A percentile compares a stretch with the other conserved stretches of the same genome.
Conservation (phyloP, 2,888 invertebrate species). For the Drosophila koepferae region DNA sequence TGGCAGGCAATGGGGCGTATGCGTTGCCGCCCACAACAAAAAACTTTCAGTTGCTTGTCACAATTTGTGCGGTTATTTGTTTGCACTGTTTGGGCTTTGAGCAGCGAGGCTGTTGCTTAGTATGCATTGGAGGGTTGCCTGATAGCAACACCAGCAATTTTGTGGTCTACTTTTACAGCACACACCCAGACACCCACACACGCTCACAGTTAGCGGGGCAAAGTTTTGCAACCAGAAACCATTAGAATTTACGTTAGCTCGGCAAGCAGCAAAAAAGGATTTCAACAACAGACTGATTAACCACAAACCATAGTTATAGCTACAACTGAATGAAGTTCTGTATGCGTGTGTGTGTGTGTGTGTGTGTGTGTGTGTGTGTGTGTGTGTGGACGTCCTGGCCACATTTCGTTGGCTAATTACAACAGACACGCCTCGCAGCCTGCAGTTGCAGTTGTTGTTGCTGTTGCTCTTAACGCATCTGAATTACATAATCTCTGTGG, state of each 20-base stretch:
- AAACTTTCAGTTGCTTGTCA: slow-evolving; percentile 51
- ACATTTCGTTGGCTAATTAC: slow-evolving; percentile 55
- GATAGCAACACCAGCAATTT: slow-evolving; percentile 65
- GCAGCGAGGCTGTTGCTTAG: slow-evolving; percentile 3
- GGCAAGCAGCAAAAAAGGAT: slow-evolving; percentile 28
- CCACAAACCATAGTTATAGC: slow-evolving; percentile 6
- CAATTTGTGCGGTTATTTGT: slow-evolving; percentile 67
- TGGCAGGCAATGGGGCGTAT: slow-evolving; percentile 52
- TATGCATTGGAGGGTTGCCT: not conserved
- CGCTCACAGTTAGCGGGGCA: slow-evolving; percentile 7
- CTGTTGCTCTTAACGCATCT: slow-evolving; percentile 51
- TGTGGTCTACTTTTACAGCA: slow-evolving; percentile 59
- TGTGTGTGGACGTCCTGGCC: slow-evolving; percentile 8
- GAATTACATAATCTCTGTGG: slow-evolving; percentile 58
- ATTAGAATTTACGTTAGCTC: slow-evolving; percentile 47
- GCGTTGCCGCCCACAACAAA: slow-evolving; percentile 17
- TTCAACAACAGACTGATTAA: slow-evolving; percentile 5
- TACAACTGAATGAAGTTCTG: slow-evolving; percentile 27
- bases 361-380: not conserved
- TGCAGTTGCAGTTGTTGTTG: slow-evolving; percentile 28
- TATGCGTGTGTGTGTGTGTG: not conserved
- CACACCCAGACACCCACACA: slow-evolving; percentile 26
- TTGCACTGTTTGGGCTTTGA: slow-evolving; percentile 39
- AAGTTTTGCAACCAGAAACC: slow-evolving; percentile 45
- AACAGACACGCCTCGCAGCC: slow-evolving; percentile 45